A percentile compares a stretch with the other conserved stretches of the same genome.
Evolutionary conservation across 2,797 vertebrate genomes (phyloP).

Genomic region (Ceryle rudis): DNA sequence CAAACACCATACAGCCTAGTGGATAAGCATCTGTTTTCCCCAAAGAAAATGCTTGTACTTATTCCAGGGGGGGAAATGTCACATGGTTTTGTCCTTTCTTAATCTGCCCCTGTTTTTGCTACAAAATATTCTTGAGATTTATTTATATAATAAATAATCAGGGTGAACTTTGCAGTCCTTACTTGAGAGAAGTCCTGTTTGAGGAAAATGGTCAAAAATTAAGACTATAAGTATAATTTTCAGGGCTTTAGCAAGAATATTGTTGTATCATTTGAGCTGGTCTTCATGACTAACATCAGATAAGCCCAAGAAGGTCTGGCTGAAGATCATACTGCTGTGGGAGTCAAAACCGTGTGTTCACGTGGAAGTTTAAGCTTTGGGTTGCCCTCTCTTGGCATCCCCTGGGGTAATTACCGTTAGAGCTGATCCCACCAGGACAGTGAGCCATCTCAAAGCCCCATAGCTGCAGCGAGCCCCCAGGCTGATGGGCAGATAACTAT

Average conservation of each 20-base stretch:
- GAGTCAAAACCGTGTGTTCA: background rate
- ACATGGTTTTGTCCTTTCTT: background rate
- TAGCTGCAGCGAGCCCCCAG: constrained; percentile 21
- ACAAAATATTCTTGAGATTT: background rate
- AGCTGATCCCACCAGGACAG: background rate
- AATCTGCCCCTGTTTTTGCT: background rate
- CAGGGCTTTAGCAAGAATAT: background rate
- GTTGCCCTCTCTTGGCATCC: background rate
- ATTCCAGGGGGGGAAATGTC: accelerated
- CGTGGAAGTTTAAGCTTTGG: background rate
- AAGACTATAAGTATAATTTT: background rate
- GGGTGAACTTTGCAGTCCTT: background rate
- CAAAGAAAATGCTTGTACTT: background rate
- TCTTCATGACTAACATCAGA: background rate
- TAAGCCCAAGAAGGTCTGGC: background rate
- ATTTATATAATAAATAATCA: background rate
- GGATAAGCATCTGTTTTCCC: background rate
- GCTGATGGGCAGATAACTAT: background rate
- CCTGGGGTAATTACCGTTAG: background rate
- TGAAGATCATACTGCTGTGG: background rate
- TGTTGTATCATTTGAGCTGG: background rate
- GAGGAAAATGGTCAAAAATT: background rate
- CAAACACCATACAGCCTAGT: background rate
- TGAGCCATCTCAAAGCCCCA: background rate
- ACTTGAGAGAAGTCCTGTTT: background rate